Base-by-base conservation (phyloP, 2,888 invertebrate species). In the Pyralis farinalis region DNA sequence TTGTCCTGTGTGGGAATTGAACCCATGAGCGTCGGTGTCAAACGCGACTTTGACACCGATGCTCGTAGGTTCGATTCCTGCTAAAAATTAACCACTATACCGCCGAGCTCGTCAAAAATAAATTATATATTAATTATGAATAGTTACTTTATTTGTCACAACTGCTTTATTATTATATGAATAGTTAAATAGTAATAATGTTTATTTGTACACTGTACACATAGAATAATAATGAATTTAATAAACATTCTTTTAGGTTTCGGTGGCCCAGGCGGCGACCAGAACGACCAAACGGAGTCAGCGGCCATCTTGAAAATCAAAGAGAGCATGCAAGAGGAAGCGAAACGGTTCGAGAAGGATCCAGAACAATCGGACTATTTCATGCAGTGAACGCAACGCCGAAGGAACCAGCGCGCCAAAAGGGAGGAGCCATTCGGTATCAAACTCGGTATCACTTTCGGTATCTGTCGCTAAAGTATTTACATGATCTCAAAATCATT, bases 321-420 rank as follows among this genome's bases (percentile, higher is more conserved):
- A 93, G 98, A 98, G 91, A 98, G 97, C 92, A 98, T 99, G 98
- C 98, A 99, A 91, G 98, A 99, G 90, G 99, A 99, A 91, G 98
- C 98, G 85, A 98, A 98, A 92, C 95, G 98, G 91, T 97, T 97
- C 91, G 97, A 98, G 90, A 97, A 97, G 93, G 97, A 97, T 91
- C 96, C 97, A 65, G 97, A 97, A 87, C 97, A 97, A 86, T 96
- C 97, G 79, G 97, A 97, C 91, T 97, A 97, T 92, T 97, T 96
- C 91, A 97, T 97, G 96, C 97, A 96, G 94, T 97, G 96, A 94
- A 68, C 47, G 38, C 41, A 37, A 28, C 41, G 37, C 37, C 31
- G 42, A 30, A 34, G 34, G 38, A 45, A 55, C 57, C 58, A 55
- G 49, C 64, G 53, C 53, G 67, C 62, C 61, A 51, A 43, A 34